These are phyloP conservation scores for Melinaea marsaeus DNA, from an alignment of 2,888 invertebrate genomes.

Conservation along the genomic window DNA sequence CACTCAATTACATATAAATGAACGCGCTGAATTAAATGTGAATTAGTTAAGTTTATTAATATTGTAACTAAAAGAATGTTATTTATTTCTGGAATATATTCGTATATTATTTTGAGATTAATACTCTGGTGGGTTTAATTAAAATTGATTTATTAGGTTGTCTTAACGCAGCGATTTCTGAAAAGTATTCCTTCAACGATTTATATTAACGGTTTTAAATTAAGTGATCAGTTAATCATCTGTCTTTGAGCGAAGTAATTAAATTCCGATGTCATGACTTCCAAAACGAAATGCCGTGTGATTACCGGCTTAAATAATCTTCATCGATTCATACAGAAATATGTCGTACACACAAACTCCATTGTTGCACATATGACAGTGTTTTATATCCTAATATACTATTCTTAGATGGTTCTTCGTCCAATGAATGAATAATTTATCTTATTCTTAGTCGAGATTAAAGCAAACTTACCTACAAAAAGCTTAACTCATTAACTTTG, in stretches of 20 bases:
- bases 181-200: constrained; percentile 35
- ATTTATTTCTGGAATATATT: constrained; percentile 23
- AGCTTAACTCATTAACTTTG: constrained; percentile 27
- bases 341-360: not conserved
- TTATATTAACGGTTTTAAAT: constrained; percentile 65
- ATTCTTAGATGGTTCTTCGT: too few species aligned
- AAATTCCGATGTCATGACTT: constrained; percentile 45
- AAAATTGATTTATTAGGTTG: constrained; percentile 31
- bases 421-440: too few species aligned
- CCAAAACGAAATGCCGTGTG: constrained; percentile 32
- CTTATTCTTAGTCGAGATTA: not conserved
- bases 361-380: too few species aligned
- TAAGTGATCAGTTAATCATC: constrained; percentile 61
- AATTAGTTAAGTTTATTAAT: constrained; percentile 25
- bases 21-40: constrained; percentile 28
- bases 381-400: too few species aligned
- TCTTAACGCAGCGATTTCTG: constrained; percentile 23
- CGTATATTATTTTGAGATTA: not conserved
- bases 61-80: constrained; percentile 19
- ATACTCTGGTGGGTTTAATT: constrained; percentile 27
- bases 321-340: not conserved
- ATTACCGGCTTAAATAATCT: constrained; percentile 34
- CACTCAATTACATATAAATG: constrained; percentile 31
- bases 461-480: not conserved
- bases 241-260: constrained; percentile 60